Conservation (phyloP, 2,113 vertebrate genomes). For the Nothobranchius kuhntae region DNA sequence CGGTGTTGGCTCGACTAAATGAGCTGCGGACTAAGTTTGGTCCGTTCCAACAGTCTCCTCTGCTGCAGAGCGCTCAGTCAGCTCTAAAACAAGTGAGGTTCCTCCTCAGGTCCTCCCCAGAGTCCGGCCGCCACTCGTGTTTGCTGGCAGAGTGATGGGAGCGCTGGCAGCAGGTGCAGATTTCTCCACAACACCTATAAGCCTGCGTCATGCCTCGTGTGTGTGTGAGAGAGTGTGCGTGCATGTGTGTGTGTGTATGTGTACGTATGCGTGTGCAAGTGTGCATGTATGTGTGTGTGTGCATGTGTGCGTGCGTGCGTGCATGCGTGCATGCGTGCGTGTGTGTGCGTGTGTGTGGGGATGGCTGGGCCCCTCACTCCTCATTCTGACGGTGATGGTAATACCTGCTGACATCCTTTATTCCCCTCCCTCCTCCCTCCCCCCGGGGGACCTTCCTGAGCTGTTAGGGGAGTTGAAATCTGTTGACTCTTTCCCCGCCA, state of each 20-base stretch:
- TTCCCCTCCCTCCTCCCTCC: conserved; percentile 47
- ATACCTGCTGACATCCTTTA: conserved; percentile 77
- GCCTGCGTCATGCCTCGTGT: conserved; percentile 14
- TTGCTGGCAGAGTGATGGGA: conserved; percentile 11
- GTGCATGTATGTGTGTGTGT: too few relatives aligned
- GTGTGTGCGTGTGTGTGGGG: conserved; percentile 1
- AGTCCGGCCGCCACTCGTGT: conserved; percentile 33
- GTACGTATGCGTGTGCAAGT: too few relatives aligned
- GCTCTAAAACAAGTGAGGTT: conserved; percentile 41
- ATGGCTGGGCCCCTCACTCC: conserved; percentile 20
- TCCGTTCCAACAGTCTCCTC: neutral
- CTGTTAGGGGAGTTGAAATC: conserved; percentile 75
- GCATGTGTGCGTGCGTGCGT: neutral
- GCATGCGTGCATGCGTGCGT: neutral
- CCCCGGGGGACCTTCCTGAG: conserved; percentile 66
- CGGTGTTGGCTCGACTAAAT: conserved; percentile 27
- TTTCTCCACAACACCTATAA: conserved; percentile 46
- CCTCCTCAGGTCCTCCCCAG: conserved; percentile 47
- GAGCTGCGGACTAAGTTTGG: conserved; percentile 26
- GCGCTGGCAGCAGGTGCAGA: conserved; percentile 15
- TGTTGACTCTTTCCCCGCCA: conserved; percentile 77
- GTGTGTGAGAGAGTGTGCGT: too few relatives aligned
- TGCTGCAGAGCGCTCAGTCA: conserved; percentile 10
- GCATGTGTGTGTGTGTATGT: too few relatives aligned
- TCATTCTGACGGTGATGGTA: conserved; percentile 77